Base-by-base conservation (phyloP, 64 coral and sea anemone species). In the Acropora tenuis region DNA sequence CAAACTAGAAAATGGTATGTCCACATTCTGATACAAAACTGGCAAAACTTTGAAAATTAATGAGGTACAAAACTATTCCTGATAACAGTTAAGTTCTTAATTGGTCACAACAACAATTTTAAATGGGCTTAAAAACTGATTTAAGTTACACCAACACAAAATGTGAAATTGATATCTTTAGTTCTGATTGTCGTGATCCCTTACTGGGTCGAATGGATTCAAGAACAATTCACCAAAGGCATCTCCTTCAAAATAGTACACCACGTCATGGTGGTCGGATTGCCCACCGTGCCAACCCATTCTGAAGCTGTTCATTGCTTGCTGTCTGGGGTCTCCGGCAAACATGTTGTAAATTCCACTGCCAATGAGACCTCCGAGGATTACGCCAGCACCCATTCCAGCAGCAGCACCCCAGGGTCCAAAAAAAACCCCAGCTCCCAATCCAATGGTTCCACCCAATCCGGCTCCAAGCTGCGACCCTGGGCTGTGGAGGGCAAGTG, bases 231-330 rank as follows among this genome's bases (percentile, higher is more conserved):
- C 73, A 45, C 86, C 69, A 43, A 76, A 60, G 0, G 73, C 86
- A 76, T 74, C 43, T 58, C 74, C 69, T 43, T 74, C 69, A 71
- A 85, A 85, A 49, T 85, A 71, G n/a, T 85, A 85, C 16, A 85
- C 82, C 48, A 8, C 43, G 18, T 71, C 69, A 44, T 85, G 82
- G 60, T 84, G 67, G 15, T 85, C 71, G 47, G 82, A 65, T 48
- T 50, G 82, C 1, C 82, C 82, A 49, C 43, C 41, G 17, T 2
- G 48, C 86, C 69, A 76, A 3, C 43, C 7, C 50, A 9, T 20
- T 65, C 86, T 76, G 55, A 76, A 88, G 53, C 49, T 57, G n/a
- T 85, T 18, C 1, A 77, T 42, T 59, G 50, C 86, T 76, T 76
- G 57, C 8, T 43, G 48, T 44, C 71, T 75, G 43, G 52, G 71